These are phyloP conservation scores for Epinotia brunnichana DNA, from an alignment of 2,888 invertebrate species.

Conservation along the genomic window DNA sequence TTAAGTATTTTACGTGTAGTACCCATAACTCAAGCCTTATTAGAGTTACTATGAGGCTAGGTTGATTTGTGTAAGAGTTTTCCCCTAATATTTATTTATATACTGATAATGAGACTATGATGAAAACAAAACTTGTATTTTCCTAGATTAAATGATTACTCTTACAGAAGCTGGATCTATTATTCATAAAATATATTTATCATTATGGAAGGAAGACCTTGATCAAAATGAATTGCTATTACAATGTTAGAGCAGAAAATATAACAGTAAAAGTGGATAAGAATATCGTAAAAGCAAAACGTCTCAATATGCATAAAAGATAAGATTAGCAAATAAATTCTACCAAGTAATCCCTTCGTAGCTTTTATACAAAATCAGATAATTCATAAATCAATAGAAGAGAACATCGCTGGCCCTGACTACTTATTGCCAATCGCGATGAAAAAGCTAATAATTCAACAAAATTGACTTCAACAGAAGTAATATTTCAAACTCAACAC, in stretches of 20 bases:
- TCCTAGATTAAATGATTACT: too few relatives aligned
- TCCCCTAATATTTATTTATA: too few relatives aligned
- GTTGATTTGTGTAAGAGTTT: too few relatives aligned
- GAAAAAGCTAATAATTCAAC: conserved; percentile 13
- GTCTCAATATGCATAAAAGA: background rate
- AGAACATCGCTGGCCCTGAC: background rate
- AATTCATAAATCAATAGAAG: conserved; percentile 1
- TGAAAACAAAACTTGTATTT: too few relatives aligned
- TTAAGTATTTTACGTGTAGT: too few relatives aligned
- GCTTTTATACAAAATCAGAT: background rate
- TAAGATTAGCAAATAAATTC: background rate
- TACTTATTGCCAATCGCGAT: background rate
- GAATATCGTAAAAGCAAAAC: background rate
- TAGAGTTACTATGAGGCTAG: too few relatives aligned
- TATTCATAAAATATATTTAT: background rate
- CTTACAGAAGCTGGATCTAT: background rate
- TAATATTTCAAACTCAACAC: conserved; percentile 30
- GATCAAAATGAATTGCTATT: background rate
- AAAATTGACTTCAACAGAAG: conserved; percentile 26
- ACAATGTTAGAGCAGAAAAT: background rate
- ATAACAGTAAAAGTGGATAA: background rate
- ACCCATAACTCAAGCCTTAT: too few relatives aligned
- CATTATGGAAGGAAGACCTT: background rate
- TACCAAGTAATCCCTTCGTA: background rate
- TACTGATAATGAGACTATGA: too few relatives aligned